Base-by-base conservation (phyloP, 2,797 vertebrate genomes). In the Urosaurus nigricauda region DNA sequence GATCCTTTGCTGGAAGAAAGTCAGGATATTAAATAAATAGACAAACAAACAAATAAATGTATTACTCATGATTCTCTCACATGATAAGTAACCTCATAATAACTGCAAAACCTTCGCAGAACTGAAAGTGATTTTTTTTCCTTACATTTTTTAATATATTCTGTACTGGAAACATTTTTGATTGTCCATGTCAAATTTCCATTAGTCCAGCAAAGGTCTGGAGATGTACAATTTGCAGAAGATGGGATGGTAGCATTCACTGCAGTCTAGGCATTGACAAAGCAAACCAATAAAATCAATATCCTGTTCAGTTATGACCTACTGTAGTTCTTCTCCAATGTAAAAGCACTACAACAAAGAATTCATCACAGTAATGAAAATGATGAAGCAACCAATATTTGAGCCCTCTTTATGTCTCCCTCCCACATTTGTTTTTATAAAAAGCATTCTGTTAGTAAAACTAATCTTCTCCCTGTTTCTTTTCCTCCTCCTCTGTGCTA, bases 141-240 rank as follows among this genome's bases (percentile, higher is more conserved):
- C 98, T 98, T 97, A 99, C 99, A 99, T 97, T 96, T 98, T 86
- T 91, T 60, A 68, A 97, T 89, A 91, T 98, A 81, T 0, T 97
- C 91, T 16, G 75, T 96, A 74, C 89, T 84, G 4, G 97, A 97
- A 43, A 93, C 0, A n/a, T 98, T 99, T 94, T 91, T 88, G 79
- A 97, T 13, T 32, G 97, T 97, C 98, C 96, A 98, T 12, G 95
- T 98, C 19, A 12, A 0, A 21, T 97, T 95, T 83, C 95, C 97
- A 0, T 96, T 96, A 0, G 0, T 77, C 98, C 98, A 99, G 92
- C 98, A 99, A 68, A 95, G 14, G 0, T 89, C 94, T 7, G 93
- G 83, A 0, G 90, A 87, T 0, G 97, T 96, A 93, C 99, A 99
- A 92, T 93, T 97, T 0, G 87, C 94, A n/a, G 90, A 71, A 9